phyloP scores from a whole-genome alignment of 2,113 vertebrate genomes.

The Aleadryas rufinucha region DNA sequence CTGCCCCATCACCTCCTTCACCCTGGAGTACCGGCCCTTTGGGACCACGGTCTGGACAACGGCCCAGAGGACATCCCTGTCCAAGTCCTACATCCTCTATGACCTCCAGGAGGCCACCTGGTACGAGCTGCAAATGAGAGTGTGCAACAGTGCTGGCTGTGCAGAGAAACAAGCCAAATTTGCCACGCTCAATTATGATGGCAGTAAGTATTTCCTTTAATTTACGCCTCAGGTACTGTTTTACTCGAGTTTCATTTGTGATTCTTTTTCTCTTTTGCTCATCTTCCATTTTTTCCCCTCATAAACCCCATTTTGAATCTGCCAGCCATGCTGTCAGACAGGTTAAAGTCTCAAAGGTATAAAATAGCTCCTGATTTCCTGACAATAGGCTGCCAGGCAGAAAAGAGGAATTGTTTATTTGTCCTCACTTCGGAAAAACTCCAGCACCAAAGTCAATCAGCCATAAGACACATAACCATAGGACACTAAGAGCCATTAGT shows the following conservation, averaged over 20 bases:
- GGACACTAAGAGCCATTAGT: background rate
- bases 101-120: slow-evolving; percentile 95
- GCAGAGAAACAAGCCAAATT: slow-evolving; percentile 94
- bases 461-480: background rate
- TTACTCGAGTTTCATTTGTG: background rate
- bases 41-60: slow-evolving; percentile 91
- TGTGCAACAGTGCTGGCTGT: slow-evolving; percentile 95
- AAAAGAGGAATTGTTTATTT: background rate
- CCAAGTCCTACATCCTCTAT: slow-evolving; percentile 93
- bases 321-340: background rate
- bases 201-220: slow-evolving; percentile 84
- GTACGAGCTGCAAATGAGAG: slow-evolving; percentile 97
- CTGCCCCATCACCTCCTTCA: slow-evolving; percentile 96
- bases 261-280: background rate
- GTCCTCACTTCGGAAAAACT: background rate
- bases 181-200: slow-evolving; percentile 90
- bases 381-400: background rate
- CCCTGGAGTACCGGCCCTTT: slow-evolving; percentile 90
- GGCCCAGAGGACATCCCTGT: slow-evolving; percentile 90
- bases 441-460: background rate
- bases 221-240: background rate
- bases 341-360: background rate
- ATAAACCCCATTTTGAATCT: background rate
- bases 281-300: background rate
- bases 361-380: background rate